Evolutionary conservation across 2,888 invertebrate species (phyloP).

Genomic region (Eristalis arbustorum): DNA sequence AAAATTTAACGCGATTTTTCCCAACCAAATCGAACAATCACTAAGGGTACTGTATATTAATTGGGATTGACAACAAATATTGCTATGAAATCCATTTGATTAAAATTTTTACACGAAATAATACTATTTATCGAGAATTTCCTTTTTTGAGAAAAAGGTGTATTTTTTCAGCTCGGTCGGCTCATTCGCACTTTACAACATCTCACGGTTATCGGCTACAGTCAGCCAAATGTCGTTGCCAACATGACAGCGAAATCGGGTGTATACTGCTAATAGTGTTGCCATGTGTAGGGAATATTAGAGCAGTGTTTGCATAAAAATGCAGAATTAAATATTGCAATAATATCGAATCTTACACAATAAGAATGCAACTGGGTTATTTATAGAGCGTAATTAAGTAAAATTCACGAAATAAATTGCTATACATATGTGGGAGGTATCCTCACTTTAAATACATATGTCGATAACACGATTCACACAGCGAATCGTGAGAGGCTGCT

Average conservation of each 20-base stretch:
- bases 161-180: slow-evolving; percentile 56
- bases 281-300: neutral
- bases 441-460: too few species aligned
- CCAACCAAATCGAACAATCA: slow-evolving; percentile 46
- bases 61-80: slow-evolving; percentile 27
- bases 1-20: slow-evolving; percentile 44
- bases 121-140: slow-evolving; percentile 34
- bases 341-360: too few species aligned
- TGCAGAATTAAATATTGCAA: too few species aligned
- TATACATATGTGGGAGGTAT: too few species aligned
- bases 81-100: slow-evolving; percentile 60
- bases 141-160: slow-evolving; percentile 56
- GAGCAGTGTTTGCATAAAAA: neutral
- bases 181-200: slow-evolving; percentile 65
- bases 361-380: too few species aligned
- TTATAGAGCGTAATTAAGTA: too few species aligned
- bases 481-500: too few species aligned
- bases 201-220: slow-evolving; percentile 55
- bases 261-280: neutral
- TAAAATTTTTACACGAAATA: slow-evolving; percentile 56
- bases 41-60: slow-evolving; percentile 26
- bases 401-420: too few species aligned
- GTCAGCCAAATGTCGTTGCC: slow-evolving; percentile 36
- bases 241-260: slow-evolving; percentile 1
- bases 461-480: too few species aligned